A percentile compares a stretch with the other conserved stretches of the same genome.
These are phyloP conservation scores for Eptatretus burgeri DNA, from an alignment of 2,113 vertebrate species.

Conservation along the genomic window DNA sequence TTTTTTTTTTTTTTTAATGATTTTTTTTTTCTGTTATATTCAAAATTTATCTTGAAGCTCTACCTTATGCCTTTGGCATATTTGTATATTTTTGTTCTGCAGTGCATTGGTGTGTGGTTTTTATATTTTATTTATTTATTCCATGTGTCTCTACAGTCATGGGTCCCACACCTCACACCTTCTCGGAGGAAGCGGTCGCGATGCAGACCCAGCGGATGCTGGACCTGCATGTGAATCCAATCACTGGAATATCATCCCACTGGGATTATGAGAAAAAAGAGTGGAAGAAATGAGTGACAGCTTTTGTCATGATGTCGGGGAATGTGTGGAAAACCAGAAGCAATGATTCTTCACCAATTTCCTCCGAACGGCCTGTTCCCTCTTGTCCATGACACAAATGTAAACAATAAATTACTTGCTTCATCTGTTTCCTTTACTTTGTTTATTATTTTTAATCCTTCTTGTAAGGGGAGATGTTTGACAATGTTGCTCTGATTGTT, in stretches of 20 bases:
- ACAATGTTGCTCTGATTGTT: too few species aligned
- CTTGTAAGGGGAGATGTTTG: too few species aligned
- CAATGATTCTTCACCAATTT: too few species aligned
- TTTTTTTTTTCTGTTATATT: not conserved
- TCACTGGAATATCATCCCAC: slow-evolving; percentile 38
- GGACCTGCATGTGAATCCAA: slow-evolving; percentile 50
- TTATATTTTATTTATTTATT: slow-evolving; percentile 7
- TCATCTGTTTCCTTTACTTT: too few species aligned
- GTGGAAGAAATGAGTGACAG: slow-evolving; percentile 51
- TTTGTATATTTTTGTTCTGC: not conserved
- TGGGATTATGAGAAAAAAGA: slow-evolving; percentile 82
- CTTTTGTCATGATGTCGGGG: too few species aligned
- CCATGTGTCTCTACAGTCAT: slow-evolving; percentile 26
- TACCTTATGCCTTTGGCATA: not conserved
- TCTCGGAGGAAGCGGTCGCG: slow-evolving; percentile 30
- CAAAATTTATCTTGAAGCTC: not conserved
- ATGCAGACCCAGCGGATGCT: slow-evolving; percentile 53
- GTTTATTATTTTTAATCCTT: too few species aligned
- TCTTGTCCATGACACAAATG: too few species aligned
- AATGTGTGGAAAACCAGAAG: too few species aligned
- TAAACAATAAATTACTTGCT: too few species aligned
- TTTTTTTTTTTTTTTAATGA: not conserved
- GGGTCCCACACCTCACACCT: slow-evolving; percentile 36
- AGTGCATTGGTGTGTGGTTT: not conserved
- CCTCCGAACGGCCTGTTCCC: too few species aligned